phyloP scores from a whole-genome alignment of 2,113 vertebrate genomes.

The Hippocampus comes region DNA sequence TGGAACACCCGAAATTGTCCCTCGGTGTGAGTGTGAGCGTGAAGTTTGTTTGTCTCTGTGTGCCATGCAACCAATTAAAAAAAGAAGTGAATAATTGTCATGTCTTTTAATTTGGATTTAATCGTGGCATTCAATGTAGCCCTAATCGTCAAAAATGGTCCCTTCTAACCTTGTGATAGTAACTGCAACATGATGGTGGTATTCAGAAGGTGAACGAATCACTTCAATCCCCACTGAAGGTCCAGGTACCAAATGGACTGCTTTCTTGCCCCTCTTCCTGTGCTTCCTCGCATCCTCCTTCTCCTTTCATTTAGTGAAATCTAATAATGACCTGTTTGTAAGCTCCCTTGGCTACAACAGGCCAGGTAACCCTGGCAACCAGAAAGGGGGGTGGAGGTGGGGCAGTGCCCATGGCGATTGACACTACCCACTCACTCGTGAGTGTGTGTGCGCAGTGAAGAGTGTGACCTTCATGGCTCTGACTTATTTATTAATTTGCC shows the following conservation, averaged over 20 bases:
- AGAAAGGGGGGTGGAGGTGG: conserved; percentile 16
- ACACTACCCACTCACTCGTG: conserved; percentile 63
- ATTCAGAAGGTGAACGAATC: neutral
- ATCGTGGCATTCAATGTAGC: neutral
- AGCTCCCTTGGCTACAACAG: conserved; percentile 61
- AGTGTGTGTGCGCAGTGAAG: conserved; percentile 20
- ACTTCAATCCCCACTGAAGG: neutral
- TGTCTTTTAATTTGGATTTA: neutral
- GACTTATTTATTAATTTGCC: conserved; percentile 2
- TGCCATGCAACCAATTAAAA: too few relatives aligned
- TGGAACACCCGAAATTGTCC: too few relatives aligned
- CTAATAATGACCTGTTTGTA: conserved; percentile 47
- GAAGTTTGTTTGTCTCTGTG: too few relatives aligned
- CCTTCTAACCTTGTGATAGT: neutral
- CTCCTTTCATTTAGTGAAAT: conserved; percentile 35
- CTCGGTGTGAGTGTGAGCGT: too few relatives aligned
- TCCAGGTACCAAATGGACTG: neutral
- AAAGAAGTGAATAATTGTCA: neutral
- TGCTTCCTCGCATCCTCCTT: conserved; percentile 75
- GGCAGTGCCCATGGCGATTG: conserved; percentile 50
- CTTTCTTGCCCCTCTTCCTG: neutral
- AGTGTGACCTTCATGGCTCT: conserved; percentile 56
- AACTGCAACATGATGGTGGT: neutral
- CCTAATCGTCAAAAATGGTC: neutral
- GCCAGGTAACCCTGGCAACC: conserved; percentile 77